These are phyloP conservation scores for Orchesellides sinensis DNA, from an alignment of 2,888 invertebrate species.

Conservation along the genomic window DNA sequence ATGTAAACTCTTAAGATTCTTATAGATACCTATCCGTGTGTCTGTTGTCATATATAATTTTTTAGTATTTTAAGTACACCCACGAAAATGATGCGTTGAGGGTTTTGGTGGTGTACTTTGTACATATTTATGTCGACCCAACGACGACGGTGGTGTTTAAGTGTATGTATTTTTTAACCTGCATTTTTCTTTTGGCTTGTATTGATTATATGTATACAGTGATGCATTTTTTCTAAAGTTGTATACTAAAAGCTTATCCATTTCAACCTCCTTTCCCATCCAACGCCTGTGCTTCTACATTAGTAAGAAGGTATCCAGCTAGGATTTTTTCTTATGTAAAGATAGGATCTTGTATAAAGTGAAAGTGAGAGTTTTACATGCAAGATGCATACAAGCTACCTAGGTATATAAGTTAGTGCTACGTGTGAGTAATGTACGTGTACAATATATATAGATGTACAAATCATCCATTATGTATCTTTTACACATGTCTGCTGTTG, in stretches of 20 bases:
- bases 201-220: too few species aligned
- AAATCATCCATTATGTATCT: constrained; percentile 66
- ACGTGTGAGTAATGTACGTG: neutral
- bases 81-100: too few species aligned
- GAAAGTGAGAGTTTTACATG: constrained; percentile 51
- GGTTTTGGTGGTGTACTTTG: too few species aligned
- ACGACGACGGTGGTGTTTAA: too few species aligned
- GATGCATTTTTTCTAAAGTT: too few species aligned
- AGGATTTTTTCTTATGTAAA: constrained; percentile 24
- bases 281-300: neutral
- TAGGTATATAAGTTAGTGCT: neutral
- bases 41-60: neutral
- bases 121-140: too few species aligned
- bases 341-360: constrained; percentile 48
- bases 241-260: too few species aligned
- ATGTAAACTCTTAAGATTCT: too few species aligned
- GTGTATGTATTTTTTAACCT: too few species aligned
- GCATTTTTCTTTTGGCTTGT: too few species aligned
- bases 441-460: constrained; percentile 13
- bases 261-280: too few species aligned
- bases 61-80: neutral
- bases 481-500: constrained; percentile 51
- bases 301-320: neutral
- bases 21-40: too few species aligned
- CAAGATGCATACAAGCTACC: constrained; percentile 30